phyloP scores from a whole-genome alignment of 2,888 invertebrate species.

The Pterobdella sp. region DNA sequence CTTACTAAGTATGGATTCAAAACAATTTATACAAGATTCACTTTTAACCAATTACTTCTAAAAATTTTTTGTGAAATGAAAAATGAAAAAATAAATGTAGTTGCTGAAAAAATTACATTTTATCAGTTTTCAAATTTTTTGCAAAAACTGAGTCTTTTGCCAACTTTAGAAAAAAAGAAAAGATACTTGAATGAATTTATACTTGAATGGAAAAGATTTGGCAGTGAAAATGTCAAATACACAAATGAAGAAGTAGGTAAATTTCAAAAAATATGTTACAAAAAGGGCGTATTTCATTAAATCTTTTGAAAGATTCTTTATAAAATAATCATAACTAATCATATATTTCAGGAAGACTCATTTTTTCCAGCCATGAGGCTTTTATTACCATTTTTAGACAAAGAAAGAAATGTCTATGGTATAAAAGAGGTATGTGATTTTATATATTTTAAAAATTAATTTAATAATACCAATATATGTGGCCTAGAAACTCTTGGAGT shows the following conservation, averaged over 20 bases:
- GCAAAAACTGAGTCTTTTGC: slow-evolving; percentile 57
- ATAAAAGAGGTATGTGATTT: slow-evolving; percentile 65
- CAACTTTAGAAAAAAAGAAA: slow-evolving; percentile 50
- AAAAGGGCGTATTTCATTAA: not conserved
- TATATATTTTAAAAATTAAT: not conserved
- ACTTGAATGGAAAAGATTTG: slow-evolving; percentile 50
- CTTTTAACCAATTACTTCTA: too few species aligned
- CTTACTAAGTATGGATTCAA: too few species aligned
- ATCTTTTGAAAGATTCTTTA: not conserved
- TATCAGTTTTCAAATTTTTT: slow-evolving; percentile 54
- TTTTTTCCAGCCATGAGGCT: slow-evolving; percentile 69
- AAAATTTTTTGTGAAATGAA: too few species aligned
- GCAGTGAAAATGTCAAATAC: slow-evolving; percentile 34
- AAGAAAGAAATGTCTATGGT: slow-evolving; percentile 71
- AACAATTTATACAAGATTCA: too few species aligned
- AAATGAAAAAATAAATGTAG: slow-evolving; percentile 30
- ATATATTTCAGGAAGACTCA: slow-evolving; percentile 47
- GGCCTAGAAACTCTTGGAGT: too few species aligned
- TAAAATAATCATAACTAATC: slow-evolving; percentile 2
- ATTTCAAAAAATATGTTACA: not conserved
- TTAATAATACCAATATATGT: too few species aligned
- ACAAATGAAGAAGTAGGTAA: not conserved
- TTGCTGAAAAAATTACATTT: slow-evolving; percentile 49
- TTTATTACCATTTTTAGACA: slow-evolving; percentile 69
- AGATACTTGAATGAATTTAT: slow-evolving; percentile 49